Base-by-base conservation (phyloP, 2,113 vertebrate genomes). In the Pavo muticus region DNA sequence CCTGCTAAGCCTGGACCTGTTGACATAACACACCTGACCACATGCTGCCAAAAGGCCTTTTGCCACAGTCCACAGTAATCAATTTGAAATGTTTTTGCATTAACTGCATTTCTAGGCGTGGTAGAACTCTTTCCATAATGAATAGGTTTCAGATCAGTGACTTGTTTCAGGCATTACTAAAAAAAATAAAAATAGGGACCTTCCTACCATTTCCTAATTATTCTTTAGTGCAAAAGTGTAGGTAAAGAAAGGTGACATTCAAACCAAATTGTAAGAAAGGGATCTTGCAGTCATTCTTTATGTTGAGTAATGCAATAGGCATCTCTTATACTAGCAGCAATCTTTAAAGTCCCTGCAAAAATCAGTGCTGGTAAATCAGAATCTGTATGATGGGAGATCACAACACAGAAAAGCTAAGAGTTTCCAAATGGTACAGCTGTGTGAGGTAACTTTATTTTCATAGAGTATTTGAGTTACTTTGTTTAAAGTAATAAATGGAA, bases 391-490 rank as follows among this genome's bases (percentile, higher is more conserved):
- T 39, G 23, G 16, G 27, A 71, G 32, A 71, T 48, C 5, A 6
- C 23, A 9, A 35, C 23, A 12, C 3, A 69, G 9, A 39, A 65
- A 75, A 54, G 8, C 0, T 1, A 32, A 18, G 13, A 16, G 11
- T 59, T 85, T 82, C 21, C 64, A 3, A 56, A 35, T 45, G 20
- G 56, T 9, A 29, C 86, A 52, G 42, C 59, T 18, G n/a, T 24
- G 32, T 7, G 27, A n/a, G 47, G 16, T 63, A 18, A 30, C 52
- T 76, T 40, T 25, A 50, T 56, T 56, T 30, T 32, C 16, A 16
- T 56, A 56, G 52, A 27, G 52, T 54, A 29, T 54, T 27, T 81
- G 8, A 39, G n/a, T 52, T 93, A 61, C 8, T 71, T 54, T 77
- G 45, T 61, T 70, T 57, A 13, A 82, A 61, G 52, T 6, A 61